These are phyloP conservation scores for Euphonia xanthogaster DNA, from an alignment of 2,797 vertebrate genomes.

Conservation along the genomic window DNA sequence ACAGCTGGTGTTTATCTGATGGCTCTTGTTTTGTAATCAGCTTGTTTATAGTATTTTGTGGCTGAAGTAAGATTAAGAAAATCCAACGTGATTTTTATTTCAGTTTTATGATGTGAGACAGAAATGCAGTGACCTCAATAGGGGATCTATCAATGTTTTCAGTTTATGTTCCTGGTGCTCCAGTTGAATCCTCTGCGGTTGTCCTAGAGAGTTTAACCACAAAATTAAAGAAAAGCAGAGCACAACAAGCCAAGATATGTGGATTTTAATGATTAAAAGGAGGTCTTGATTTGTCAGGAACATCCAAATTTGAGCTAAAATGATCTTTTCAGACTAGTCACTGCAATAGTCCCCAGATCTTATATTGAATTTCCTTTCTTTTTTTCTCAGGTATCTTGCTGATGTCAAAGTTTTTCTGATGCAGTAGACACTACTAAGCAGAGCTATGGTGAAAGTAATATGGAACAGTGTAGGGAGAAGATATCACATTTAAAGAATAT, in stretches of 20 bases:
- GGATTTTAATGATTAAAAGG: not conserved
- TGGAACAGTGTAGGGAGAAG: accelerated
- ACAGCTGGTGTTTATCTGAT: not conserved
- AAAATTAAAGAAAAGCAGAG: not conserved
- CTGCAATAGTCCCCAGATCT: not conserved
- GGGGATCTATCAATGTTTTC: not conserved
- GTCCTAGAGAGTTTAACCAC: not conserved
- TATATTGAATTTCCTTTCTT: not conserved
- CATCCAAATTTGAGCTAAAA: not conserved
- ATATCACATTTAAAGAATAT: not conserved
- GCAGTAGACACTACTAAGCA: not conserved
- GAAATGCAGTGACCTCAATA: not conserved
- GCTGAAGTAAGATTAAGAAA: not conserved
- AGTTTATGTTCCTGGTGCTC: not conserved
- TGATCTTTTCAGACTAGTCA: not conserved
- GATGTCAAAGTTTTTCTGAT: not conserved
- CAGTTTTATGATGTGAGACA: not conserved
- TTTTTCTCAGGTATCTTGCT: not conserved
- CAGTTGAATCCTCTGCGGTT: not conserved
- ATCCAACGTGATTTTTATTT: not conserved
- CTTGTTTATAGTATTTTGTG: not conserved
- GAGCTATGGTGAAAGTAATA: not conserved
- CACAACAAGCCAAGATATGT: not conserved
- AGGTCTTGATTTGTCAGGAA: not conserved
- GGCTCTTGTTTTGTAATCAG: not conserved